Evolutionary conservation across 2,888 invertebrate genomes (phyloP), one percentile per base, ranked within the genome.

Genomic region (Apamea anceps): DNA sequence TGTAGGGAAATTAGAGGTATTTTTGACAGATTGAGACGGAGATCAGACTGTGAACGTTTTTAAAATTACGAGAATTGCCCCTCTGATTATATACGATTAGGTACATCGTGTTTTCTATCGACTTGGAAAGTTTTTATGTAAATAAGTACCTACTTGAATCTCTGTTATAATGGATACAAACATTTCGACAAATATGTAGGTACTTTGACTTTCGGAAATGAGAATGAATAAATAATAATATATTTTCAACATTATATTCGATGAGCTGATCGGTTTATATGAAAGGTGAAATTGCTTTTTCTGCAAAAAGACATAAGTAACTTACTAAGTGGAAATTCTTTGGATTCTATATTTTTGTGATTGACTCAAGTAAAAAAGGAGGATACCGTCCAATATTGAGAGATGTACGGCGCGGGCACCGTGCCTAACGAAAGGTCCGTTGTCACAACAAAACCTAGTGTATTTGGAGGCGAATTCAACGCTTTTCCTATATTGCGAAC

Each of bases 201-300:
- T 32, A 63, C 57, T 54, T 77, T n/a, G 32, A 32, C 28, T 54
- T 62, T 72, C 18, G 45, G 54, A 72, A 84, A 84, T 67, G 37
- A 78, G 37, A 72, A 72, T n/a, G 60, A 66, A 77, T 54, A 67
- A 66, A 28, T 68, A 45, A 45, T 45, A 68, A 83, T 15, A 77
- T 37, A n/a, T 82, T 82, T 82, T 54, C 25, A 63, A 48, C 18
- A 45, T 57, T 81, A 57, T 75, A 42, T 82, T 82, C 45, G 28
- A 63, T 28, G 37, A 28, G 51, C 37, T 68, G 54, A n/a, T 79
- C 42, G n/a, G 42, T 68, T 51, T 51, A 70, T 54, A 48, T 12
- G 48, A 63, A 76, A 62, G 45, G 54, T 63, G 42, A 82, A 81
- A 77, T 81, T 63, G 76, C n/a, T 70, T 74, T 80, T 77, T 68